Evolutionary conservation across 2,888 invertebrate genomes (phyloP), one percentile per base, ranked within the genome.

Genomic region (Nomada fabriciana): DNA sequence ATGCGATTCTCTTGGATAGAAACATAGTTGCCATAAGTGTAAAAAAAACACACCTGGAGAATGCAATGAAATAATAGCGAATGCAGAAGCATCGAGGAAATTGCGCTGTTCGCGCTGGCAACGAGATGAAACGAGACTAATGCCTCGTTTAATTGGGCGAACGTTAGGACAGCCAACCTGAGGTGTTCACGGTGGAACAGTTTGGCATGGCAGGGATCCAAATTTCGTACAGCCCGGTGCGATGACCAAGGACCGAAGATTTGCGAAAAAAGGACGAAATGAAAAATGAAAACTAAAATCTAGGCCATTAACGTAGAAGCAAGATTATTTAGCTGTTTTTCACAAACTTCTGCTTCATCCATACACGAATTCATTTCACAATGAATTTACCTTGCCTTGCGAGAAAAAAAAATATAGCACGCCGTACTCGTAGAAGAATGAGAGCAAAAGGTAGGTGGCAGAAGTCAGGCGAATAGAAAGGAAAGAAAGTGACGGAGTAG

Each of bases 191-290:
- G 64, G 47, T 65, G 55, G 77, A 55, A 74, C 73, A 84, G 76
- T 87, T 85, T 73, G 80, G 74, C 80, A 75, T 87, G 87, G 87
- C 88, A 87, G 18, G 20, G 61, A 74, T 81, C 88, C 87, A 87
- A 87, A 83, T 85, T 80, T 72, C 76, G 61, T 68, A 43, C n/a
- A 80, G 61, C 59, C 74, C 79, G 52, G 53, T 47, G 59, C 53
- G n/a, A 69, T 67, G 73, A 59, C 59, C 47, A 57, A 57, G 72
- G 53, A 18, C 25, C n/a, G 2, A 23, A 52, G 36, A 20, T 61
- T 20, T 67, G 61, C 23, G 53, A 57, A 73, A 73, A 68, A 61
- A 59, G 15, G 53, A 63, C 29, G 47, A 53, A 61, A 47, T 11
- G 57, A 52, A 43, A 61, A 23, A 61, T 10, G 9, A 2, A 42